Percentiles rank a stretch among this genome's conserved stretches.
These are phyloP conservation scores for Busseola fusca DNA, from an alignment of 2,888 invertebrate genomes.

Conservation along the genomic window DNA sequence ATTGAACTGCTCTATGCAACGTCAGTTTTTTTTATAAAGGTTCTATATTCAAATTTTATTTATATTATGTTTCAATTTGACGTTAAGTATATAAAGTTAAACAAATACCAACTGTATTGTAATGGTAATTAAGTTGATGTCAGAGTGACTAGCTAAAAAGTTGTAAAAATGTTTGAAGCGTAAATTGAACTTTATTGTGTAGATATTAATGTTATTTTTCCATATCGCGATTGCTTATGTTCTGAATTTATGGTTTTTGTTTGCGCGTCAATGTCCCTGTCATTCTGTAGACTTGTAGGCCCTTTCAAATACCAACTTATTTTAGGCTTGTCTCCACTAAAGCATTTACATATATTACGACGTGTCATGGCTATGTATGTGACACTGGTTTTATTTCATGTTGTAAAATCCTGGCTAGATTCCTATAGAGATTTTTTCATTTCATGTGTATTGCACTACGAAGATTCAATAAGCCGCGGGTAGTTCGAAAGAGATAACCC, in stretches of 20 bases:
- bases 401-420: slow-evolving; percentile 33
- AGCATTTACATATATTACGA: neutral
- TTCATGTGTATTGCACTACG: neutral
- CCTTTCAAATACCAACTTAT: neutral
- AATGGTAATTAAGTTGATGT: too few species aligned
- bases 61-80: too few species aligned
- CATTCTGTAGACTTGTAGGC: neutral
- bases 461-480: slow-evolving; percentile 14
- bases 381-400: neutral
- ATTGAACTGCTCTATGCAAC: neutral
- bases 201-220: too few species aligned
- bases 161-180: too few species aligned
- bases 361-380: too few species aligned
- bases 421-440: too few species aligned
- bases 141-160: too few species aligned
- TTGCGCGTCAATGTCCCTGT: neutral
- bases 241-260: neutral
- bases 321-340: neutral
- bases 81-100: too few species aligned
- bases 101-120: too few species aligned
- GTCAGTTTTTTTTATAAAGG: neutral
- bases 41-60: too few species aligned
- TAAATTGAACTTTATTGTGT: too few species aligned
- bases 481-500: too few species aligned
- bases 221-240: neutral